A percentile compares a stretch with the other conserved stretches of the same genome.
These are phyloP conservation scores for Pandemis cinnamomeana DNA, from an alignment of 2,888 invertebrate genomes.

Conservation along the genomic window DNA sequence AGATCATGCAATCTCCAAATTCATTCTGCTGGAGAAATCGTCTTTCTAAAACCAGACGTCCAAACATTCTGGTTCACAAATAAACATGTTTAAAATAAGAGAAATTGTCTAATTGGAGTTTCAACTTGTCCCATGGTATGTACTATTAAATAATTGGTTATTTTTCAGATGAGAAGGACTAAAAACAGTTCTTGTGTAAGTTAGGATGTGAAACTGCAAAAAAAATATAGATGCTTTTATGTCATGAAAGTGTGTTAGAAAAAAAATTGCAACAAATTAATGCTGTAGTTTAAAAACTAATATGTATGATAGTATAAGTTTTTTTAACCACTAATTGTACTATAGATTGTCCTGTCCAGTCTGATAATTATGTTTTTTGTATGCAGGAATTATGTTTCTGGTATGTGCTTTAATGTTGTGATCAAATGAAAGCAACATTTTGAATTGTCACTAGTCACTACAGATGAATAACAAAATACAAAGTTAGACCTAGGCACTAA, in stretches of 20 bases:
- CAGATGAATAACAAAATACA: neutral
- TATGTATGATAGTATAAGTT: neutral
- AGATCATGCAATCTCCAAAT: neutral
- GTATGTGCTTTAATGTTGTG: neutral
- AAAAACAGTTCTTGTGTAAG: conserved; percentile 59
- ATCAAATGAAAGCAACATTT: neutral
- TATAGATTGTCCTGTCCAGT: neutral
- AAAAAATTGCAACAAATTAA: neutral
- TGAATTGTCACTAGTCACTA: neutral
- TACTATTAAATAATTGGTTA: conserved; percentile 36
- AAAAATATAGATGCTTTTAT: conserved; percentile 43
- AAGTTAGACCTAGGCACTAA: neutral
- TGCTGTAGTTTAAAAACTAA: neutral
- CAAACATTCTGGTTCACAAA: neutral
- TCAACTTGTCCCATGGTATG: neutral
- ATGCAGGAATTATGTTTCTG: neutral
- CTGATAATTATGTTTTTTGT: neutral
- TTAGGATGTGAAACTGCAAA: conserved; percentile 54
- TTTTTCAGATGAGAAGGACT: conserved; percentile 79
- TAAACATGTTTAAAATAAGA: neutral
- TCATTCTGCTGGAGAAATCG: neutral
- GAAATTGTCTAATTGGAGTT: neutral
- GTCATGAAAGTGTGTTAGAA: neutral
- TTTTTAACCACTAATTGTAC: neutral
- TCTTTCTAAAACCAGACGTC: neutral